Percentiles rank a stretch among this genome's conserved stretches.
phyloP scores from a whole-genome alignment of 1,140 invertebrate species.

The Eubasilissa regina region DNA sequence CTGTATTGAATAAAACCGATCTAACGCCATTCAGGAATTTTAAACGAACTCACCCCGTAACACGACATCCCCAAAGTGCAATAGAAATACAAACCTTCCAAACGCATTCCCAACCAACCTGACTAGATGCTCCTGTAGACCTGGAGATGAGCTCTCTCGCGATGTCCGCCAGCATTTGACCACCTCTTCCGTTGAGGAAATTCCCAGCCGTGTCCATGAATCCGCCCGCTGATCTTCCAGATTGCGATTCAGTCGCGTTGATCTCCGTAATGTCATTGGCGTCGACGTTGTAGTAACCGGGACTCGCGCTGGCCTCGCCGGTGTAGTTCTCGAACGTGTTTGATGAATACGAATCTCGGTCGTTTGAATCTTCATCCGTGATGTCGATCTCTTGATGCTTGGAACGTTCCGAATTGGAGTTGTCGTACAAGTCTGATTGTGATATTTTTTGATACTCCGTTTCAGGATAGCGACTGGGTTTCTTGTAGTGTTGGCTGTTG shows the following conservation, averaged over 20 bases:
- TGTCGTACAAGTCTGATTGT: constrained; percentile 27
- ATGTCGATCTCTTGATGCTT: constrained; percentile 57
- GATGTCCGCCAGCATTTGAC: constrained; percentile 75
- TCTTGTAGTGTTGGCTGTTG: constrained; percentile 42
- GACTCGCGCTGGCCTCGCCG: constrained; percentile 13
- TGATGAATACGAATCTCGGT: constrained; percentile 7
- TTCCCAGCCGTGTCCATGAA: constrained; percentile 71
- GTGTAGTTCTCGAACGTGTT: constrained; percentile 39
- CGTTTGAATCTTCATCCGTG: constrained; percentile 11
- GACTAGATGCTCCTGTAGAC: constrained; percentile 76
- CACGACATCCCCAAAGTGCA: neutral
- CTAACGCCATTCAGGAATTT: too few relatives aligned
- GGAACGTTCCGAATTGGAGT: constrained; percentile 42
- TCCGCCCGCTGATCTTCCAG: constrained; percentile 64
- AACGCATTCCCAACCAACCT: constrained; percentile 74
- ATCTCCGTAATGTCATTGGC: constrained; percentile 64
- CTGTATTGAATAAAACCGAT: too few relatives aligned
- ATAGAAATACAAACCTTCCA: constrained; percentile 68
- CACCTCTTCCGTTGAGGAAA: constrained; percentile 71
- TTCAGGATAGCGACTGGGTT: constrained; percentile 47
- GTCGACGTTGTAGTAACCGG: constrained; percentile 48
- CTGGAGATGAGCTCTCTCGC: constrained; percentile 79
- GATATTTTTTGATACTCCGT: constrained; percentile 54
- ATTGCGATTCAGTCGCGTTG: constrained; percentile 63
- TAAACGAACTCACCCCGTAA: neutral